Evolutionary conservation across 1,140 invertebrate genomes (phyloP).

Genomic region (Melitaea cinxia): DNA sequence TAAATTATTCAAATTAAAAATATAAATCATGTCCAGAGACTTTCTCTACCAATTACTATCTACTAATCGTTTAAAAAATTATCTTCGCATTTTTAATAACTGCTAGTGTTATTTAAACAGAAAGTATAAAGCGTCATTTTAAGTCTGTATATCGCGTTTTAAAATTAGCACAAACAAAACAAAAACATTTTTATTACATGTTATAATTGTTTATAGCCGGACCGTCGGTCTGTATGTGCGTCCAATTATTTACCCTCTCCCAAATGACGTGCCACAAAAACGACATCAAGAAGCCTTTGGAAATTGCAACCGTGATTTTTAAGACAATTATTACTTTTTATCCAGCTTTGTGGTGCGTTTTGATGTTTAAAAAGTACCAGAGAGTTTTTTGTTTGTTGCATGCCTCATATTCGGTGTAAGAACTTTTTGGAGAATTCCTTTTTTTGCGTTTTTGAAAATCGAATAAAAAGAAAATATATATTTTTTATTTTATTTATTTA

Average conservation of each 20-base stretch:
- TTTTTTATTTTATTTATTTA: background rate
- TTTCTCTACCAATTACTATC: too few species aligned
- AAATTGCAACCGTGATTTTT: slow-evolving; percentile 59
- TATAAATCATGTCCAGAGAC: too few species aligned
- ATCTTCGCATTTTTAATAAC: too few species aligned
- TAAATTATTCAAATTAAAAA: too few species aligned
- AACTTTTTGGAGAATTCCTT: background rate
- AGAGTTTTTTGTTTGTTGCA: slow-evolving; percentile 17
- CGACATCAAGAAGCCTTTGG: slow-evolving; percentile 41
- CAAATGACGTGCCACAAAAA: slow-evolving; percentile 50
- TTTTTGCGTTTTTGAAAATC: background rate
- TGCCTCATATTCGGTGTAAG: background rate
- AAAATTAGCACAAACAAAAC: slow-evolving; percentile 10
- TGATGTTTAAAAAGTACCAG: slow-evolving; percentile 16
- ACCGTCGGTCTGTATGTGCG: slow-evolving; percentile 22
- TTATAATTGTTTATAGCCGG: slow-evolving; percentile 21
- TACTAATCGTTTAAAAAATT: too few species aligned
- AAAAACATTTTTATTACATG: slow-evolving; percentile 17
- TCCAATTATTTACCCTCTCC: slow-evolving; percentile 49
- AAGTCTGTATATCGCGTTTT: background rate
- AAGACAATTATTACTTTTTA: slow-evolving; percentile 66
- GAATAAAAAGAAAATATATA: too few species aligned
- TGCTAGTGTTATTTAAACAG: too few species aligned
- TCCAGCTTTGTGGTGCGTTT: slow-evolving; percentile 34
- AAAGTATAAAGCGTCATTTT: background rate